A percentile compares a stretch with the other conserved stretches of the same genome.
Conservation (phyloP, 2,888 invertebrate genomes). For the Caenorhabditis plicata region DNA sequence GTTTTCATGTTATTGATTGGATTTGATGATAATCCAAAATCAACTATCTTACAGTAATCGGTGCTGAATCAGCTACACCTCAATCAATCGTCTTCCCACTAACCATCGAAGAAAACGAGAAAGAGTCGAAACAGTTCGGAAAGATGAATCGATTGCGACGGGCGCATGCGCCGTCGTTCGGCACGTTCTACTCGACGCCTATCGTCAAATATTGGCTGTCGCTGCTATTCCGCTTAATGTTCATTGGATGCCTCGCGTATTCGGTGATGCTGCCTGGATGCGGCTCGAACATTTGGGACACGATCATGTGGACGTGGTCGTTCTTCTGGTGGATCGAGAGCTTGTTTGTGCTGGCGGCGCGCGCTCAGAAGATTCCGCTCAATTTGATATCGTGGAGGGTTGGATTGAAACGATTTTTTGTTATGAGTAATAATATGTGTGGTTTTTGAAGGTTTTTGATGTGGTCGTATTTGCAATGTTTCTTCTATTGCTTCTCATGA, state of each 20-base stretch:
- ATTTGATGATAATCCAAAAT: background rate
- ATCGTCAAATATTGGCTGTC: slow-evolving; percentile 68
- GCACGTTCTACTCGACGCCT: slow-evolving; percentile 67
- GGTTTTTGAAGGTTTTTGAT: slow-evolving; percentile 40
- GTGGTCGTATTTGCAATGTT: slow-evolving; percentile 35
- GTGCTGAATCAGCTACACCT: slow-evolving; percentile 42
- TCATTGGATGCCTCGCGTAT: slow-evolving; percentile 52
- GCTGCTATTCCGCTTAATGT: slow-evolving; percentile 62
- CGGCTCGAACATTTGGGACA: slow-evolving; percentile 66
- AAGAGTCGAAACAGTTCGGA: slow-evolving; percentile 14
- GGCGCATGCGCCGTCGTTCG: slow-evolving; percentile 46
- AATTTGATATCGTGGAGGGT: slow-evolving; percentile 46
- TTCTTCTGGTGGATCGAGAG: slow-evolving; percentile 57
- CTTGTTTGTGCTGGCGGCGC: slow-evolving; percentile 42
- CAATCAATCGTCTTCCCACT: slow-evolving; percentile 44
- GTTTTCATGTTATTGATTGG: too few species aligned
- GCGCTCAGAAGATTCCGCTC: slow-evolving; percentile 32
- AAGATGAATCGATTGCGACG: slow-evolving; percentile 35
- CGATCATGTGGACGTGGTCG: slow-evolving; percentile 65
- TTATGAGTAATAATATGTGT: background rate
- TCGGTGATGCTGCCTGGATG: slow-evolving; percentile 66
- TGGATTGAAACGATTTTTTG: background rate
- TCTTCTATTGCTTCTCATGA: slow-evolving; percentile 39
- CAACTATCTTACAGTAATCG: too few species aligned
- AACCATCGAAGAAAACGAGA: slow-evolving; percentile 38